phyloP scores from a whole-genome alignment of 2,888 invertebrate genomes.

The Pycnomerus fuliginosus region DNA sequence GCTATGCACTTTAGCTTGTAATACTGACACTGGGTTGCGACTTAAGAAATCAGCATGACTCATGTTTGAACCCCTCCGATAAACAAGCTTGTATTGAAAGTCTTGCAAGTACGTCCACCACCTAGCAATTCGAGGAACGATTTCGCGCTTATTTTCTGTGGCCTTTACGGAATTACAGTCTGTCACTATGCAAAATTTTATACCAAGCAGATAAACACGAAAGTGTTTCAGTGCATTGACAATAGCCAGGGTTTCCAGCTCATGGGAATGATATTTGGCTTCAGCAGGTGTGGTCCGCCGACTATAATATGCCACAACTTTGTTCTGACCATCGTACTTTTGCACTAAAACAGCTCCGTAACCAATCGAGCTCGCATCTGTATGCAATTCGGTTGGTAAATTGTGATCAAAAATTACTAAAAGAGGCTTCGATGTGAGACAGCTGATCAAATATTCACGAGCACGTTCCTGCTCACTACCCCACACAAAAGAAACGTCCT shows the following conservation, averaged over 20 bases:
- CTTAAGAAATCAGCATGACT: slow-evolving; percentile 21
- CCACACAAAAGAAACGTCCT: slow-evolving; percentile 14
- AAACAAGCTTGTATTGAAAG: slow-evolving; percentile 13
- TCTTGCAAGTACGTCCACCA: slow-evolving; percentile 23
- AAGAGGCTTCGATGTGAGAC: slow-evolving; percentile 27
- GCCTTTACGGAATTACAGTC: slow-evolving; percentile 40
- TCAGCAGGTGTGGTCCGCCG: slow-evolving; percentile 29
- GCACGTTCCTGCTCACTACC: slow-evolving; percentile 24
- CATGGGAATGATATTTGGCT: slow-evolving; percentile 33
- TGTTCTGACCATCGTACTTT: slow-evolving; percentile 22
- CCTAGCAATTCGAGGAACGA: slow-evolving; percentile 14
- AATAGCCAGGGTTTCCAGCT: slow-evolving; percentile 38
- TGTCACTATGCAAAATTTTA: slow-evolving; percentile 31
- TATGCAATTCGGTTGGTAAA: slow-evolving; percentile 33
- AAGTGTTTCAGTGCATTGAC: slow-evolving; percentile 33
- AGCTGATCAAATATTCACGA: slow-evolving; percentile 22
- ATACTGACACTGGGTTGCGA: slow-evolving; percentile 12
- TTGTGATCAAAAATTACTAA: slow-evolving; percentile 35
- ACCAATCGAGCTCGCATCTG: slow-evolving; percentile 35
- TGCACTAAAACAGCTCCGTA: slow-evolving; percentile 38
- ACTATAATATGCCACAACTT: slow-evolving; percentile 33
- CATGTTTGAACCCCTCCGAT: slow-evolving; percentile 11
- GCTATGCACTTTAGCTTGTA: background rate
- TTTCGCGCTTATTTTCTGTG: slow-evolving; percentile 27
- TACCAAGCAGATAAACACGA: slow-evolving; percentile 31